Evolutionary conservation across 2,797 vertebrate species (phyloP), one percentile per base, ranked within the genome.

Genomic region (Rhadinocentrus ornatus): DNA sequence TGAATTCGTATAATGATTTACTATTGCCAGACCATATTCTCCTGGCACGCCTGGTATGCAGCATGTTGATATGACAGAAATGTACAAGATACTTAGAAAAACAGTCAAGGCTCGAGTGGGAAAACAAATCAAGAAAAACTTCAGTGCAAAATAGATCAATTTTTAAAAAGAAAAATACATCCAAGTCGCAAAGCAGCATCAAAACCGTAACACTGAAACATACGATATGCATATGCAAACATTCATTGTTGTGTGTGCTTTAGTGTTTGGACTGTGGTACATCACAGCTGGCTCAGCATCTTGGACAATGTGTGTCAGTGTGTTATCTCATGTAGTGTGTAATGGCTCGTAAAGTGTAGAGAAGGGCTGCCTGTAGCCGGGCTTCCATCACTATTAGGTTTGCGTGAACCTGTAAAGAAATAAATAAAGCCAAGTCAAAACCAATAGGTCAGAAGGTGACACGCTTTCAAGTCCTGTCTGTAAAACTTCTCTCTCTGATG

Each of bases 291-390:
- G 91, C 92, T 89, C 90, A 90, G 86, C 78, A 69, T 85, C 66
- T 65, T 86, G 81, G 76, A 46, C 69, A 65, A 41, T 3, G 6
- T 32, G 52, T 35, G 61, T 29, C 54, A 32, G 34, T 26, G 53
- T 16, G 63, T 94, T 90, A 95, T 91, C 92, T 94, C 93, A 95
- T 95, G 86, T 95, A 94, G 58, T 92, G 91, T 12, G 94, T 95
- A 71, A 95, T 95, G 58, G 94, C 94, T 83, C 94, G 77, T 29
- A 95, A 85, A 8, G 91, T 91, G 34, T 95, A 95, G 13, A 95
- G 91, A 29, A 95, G 91, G 10, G 94, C 93, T 4, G 93, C 94
- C 73, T 95, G 94, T 39, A 94, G 81, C 35, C 94, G 89, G 0
- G 94, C 93, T 71, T 95, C 94, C 92, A 94, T 93, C 74, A 95